A percentile compares a stretch with the other conserved stretches of the same genome.
phyloP scores from a whole-genome alignment of 2,888 invertebrate genomes.

The Alitta virens region DNA sequence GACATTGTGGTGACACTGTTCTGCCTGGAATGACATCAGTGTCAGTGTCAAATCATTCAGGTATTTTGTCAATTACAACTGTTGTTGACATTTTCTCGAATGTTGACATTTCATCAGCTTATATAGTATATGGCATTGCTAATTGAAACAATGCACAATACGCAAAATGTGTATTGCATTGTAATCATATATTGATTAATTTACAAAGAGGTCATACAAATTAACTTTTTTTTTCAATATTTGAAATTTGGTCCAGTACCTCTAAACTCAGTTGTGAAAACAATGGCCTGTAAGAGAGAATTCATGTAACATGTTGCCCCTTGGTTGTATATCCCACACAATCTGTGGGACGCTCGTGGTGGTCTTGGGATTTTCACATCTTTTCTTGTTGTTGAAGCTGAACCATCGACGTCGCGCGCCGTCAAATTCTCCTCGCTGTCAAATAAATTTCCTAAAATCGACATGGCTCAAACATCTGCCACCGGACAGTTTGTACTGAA shows the following conservation, averaged over 20 bases:
- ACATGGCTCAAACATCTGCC: neutral
- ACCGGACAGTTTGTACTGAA: too few relatives aligned
- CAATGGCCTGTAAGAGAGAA: slow-evolving; percentile 54
- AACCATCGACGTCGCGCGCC: neutral
- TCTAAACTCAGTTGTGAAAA: slow-evolving; percentile 57
- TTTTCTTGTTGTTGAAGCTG: neutral
- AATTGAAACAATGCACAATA: too few relatives aligned
- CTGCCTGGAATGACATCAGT: too few relatives aligned
- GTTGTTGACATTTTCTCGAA: too few relatives aligned
- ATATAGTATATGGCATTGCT: neutral
- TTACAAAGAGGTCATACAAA: too few relatives aligned
- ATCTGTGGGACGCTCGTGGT: slow-evolving; percentile 15
- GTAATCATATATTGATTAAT: too few relatives aligned
- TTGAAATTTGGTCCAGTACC: too few relatives aligned
- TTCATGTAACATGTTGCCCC: slow-evolving; percentile 58
- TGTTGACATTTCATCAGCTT: neutral
- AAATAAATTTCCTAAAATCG: slow-evolving; percentile 14
- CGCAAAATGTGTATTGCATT: too few relatives aligned
- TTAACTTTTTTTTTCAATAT: neutral
- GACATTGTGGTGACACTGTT: too few relatives aligned
- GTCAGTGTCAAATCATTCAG: too few relatives aligned
- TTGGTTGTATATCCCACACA: slow-evolving; percentile 54
- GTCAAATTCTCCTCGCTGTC: neutral
- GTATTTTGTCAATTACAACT: too few relatives aligned
- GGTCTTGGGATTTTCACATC: slow-evolving; percentile 14